Percentiles rank a stretch among this genome's conserved stretches.
These are phyloP conservation scores for Manduca sexta DNA, from an alignment of 1,140 invertebrate species.

Conservation along the genomic window DNA sequence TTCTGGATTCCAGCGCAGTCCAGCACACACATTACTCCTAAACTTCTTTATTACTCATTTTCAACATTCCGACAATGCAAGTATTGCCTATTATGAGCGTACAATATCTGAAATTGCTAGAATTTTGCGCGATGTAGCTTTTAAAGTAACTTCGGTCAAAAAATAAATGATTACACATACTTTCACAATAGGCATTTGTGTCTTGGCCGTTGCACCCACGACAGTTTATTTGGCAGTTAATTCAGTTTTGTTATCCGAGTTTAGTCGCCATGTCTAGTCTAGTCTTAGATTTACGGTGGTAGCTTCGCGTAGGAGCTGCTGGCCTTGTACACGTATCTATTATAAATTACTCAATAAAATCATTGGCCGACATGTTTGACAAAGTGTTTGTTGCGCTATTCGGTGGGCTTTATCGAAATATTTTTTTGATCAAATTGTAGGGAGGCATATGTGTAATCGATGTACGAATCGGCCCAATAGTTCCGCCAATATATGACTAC, in stretches of 20 bases:
- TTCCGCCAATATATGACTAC: too few species aligned
- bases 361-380: constrained; percentile 30
- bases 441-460: too few species aligned
- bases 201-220: constrained; percentile 27
- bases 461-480: too few species aligned
- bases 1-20: too few species aligned
- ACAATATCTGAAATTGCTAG: too few species aligned
- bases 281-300: constrained; percentile 58
- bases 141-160: too few species aligned
- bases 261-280: constrained; percentile 43
- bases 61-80: too few species aligned
- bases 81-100: too few species aligned
- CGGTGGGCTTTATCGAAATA: background rate
- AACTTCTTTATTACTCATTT: too few species aligned
- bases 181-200: background rate
- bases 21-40: too few species aligned
- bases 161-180: background rate
- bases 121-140: too few species aligned
- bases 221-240: constrained; percentile 30
- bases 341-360: constrained; percentile 43
- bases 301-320: constrained; percentile 57
- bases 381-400: constrained; percentile 23
- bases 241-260: constrained; percentile 22
- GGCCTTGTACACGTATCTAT: constrained; percentile 45
- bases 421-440: too few species aligned